These are phyloP conservation scores for Temnothorax ravouxi DNA, from an alignment of 2,888 invertebrate species.

Conservation along the genomic window DNA sequence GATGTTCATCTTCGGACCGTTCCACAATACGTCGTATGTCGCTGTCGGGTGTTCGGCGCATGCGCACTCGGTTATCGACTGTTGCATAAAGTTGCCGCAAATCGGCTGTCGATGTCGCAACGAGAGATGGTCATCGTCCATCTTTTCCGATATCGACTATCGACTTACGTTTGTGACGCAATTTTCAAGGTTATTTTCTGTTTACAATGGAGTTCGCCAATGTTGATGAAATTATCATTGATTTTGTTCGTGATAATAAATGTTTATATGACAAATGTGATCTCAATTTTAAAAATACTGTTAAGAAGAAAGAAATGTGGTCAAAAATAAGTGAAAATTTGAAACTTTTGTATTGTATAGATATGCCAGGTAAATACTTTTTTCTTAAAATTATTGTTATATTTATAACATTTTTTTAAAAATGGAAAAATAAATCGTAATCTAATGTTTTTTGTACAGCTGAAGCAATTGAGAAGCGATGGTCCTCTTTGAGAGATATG, in stretches of 20 bases:
- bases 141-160: not conserved
- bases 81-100: not conserved
- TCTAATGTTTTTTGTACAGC: not conserved
- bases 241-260: too few relatives aligned
- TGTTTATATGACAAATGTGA: too few relatives aligned
- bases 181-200: too few relatives aligned
- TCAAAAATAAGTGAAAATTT: not conserved
- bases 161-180: too few relatives aligned
- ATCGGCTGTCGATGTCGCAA: constrained; percentile 5
- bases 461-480: not conserved
- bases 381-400: not conserved
- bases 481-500: constrained; percentile 13
- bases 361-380: constrained; percentile 1
- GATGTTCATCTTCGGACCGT: not conserved
- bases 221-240: too few relatives aligned
- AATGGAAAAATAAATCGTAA: too few relatives aligned
- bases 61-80: not conserved
- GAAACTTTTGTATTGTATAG: not conserved
- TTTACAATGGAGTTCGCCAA: too few relatives aligned
- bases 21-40: constrained; percentile 19
- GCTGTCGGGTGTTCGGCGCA: not conserved
- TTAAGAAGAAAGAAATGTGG: not conserved
- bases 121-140: not conserved
- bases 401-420: not conserved
- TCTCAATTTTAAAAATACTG: not conserved